Evolutionary conservation across 1,140 invertebrate genomes (phyloP), one percentile per base, ranked within the genome.

Genomic region (Orussus abietinus): DNA sequence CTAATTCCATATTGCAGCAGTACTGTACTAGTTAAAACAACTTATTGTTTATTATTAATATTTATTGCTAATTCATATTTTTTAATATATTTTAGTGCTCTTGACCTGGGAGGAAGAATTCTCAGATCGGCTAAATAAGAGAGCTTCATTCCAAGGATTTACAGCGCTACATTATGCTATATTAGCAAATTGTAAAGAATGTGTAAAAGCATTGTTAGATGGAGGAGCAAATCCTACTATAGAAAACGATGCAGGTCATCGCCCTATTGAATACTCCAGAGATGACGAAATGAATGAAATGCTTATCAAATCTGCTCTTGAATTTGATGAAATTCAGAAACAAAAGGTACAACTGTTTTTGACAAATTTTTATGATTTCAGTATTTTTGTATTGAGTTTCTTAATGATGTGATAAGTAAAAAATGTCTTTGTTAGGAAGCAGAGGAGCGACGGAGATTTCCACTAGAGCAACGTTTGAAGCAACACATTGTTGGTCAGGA

Each of bases 131-230:
- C 75, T 94, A 41, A 90, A 86, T 55, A 83, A 75, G 45, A 76
- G 79, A 55, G 88, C 84, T 0, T 83, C 80, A 6, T 95, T 91
- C 62, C 75, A 81, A 45, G 91, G 90, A 12, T 93, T 89, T 67
- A 94, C 92, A 36, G 81, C 91, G 29, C 75, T 96, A 28, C 92
- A 95, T 69, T 96, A 96, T 77, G 90, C 91, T 11, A 87, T 85
- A 28, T 69, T 96, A 19, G 75, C 80, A 9, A 83, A 92, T 72
- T 82, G 84, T 54, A 55, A 75, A 13, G 74, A 75, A 11, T 79
- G 81, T 33, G 77, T 81, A 1, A 65, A 73, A 51, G 62, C 76
- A 18, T 69, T 88, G 30, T 59, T 88, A n/a, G 76, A 81, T 18
- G 72, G 67, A 47, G 85, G 84, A 42, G 84, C 84, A 12, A 79